These are phyloP conservation scores for Microplitis manilae DNA, from an alignment of 2,888 invertebrate species.

Conservation along the genomic window DNA sequence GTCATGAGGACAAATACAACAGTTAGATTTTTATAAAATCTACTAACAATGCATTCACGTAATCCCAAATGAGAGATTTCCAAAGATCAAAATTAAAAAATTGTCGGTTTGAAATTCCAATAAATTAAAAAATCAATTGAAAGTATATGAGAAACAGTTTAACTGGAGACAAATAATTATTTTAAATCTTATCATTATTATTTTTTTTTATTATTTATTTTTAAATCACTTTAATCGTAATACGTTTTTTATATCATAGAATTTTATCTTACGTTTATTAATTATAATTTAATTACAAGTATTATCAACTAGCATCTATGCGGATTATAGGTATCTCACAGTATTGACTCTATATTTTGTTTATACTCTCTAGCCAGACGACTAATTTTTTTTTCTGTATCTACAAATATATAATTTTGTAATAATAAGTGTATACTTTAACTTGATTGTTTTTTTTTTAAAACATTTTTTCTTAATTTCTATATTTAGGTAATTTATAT, in stretches of 20 bases:
- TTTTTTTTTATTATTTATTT: conserved; percentile 49
- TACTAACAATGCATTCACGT: too few relatives aligned
- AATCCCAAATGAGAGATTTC: too few relatives aligned
- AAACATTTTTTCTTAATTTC: conserved; percentile 33
- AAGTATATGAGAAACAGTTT: too few relatives aligned
- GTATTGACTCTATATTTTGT: conserved; percentile 67
- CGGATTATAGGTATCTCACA: conserved; percentile 67
- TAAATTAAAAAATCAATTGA: background rate
- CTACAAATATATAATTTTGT: conserved; percentile 66
- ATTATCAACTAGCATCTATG: conserved; percentile 60
- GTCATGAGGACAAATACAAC: too few relatives aligned
- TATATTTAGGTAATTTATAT: conserved; percentile 43
- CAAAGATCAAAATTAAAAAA: too few relatives aligned
- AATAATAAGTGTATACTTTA: conserved; percentile 48
- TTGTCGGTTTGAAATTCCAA: background rate
- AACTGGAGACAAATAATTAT: conserved; percentile 12
- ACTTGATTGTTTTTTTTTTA: background rate
- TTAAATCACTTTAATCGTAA: conserved; percentile 60
- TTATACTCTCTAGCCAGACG: conserved; percentile 61
- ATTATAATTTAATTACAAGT: conserved; percentile 67
- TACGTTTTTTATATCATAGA: conserved; percentile 59
- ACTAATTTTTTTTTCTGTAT: conserved; percentile 62
- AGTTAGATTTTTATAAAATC: too few relatives aligned
- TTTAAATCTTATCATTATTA: conserved; percentile 12
- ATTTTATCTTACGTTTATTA: conserved; percentile 44